phyloP scores from a whole-genome alignment of 2,888 invertebrate genomes.

The Cremastinae sp. region DNA sequence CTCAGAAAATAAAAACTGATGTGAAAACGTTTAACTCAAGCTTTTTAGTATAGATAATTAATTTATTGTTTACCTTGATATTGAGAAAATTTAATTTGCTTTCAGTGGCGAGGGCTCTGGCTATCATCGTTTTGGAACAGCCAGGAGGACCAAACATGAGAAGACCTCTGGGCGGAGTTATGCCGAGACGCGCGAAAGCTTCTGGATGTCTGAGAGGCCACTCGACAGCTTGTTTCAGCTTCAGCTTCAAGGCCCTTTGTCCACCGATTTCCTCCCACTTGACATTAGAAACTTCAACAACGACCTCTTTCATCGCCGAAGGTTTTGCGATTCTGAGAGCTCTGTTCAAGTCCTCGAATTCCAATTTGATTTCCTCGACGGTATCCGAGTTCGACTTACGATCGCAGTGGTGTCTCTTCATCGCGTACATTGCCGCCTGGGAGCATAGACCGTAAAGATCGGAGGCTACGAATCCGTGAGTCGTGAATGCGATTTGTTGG shows the following conservation, averaged over 20 bases:
- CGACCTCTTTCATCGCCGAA: slow-evolving; percentile 94
- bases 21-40: not conserved
- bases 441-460: slow-evolving; percentile 91
- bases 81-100: slow-evolving; percentile 97
- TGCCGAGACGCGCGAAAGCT: slow-evolving; percentile 89
- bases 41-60: not conserved
- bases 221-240: slow-evolving; percentile 93
- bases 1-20: too few relatives aligned
- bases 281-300: slow-evolving; percentile 93
- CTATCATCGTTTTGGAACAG: slow-evolving; percentile 99
- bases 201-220: slow-evolving; percentile 96
- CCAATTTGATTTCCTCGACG: slow-evolving; percentile 65
- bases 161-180: slow-evolving; percentile 93
- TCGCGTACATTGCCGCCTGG: slow-evolving; percentile 86
- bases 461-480: slow-evolving; percentile 95
- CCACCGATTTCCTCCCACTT: slow-evolving; percentile 97
- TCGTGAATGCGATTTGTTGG: slow-evolving; percentile 85
- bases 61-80: slow-evolving; percentile 86
- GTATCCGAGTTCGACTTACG: slow-evolving; percentile 8
- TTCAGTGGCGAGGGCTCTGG: slow-evolving; percentile 97
- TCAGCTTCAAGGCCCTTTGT: slow-evolving; percentile 91
- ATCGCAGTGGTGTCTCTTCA: slow-evolving; percentile 79
- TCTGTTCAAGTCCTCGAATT: slow-evolving; percentile 83
- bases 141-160: slow-evolving; percentile 98
- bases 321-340: slow-evolving; percentile 89